Percentiles rank a stretch among this genome's conserved stretches.
These are phyloP conservation scores for Thaumatotibia leucotreta DNA, from an alignment of 1,140 invertebrate genomes.

Conservation along the genomic window DNA sequence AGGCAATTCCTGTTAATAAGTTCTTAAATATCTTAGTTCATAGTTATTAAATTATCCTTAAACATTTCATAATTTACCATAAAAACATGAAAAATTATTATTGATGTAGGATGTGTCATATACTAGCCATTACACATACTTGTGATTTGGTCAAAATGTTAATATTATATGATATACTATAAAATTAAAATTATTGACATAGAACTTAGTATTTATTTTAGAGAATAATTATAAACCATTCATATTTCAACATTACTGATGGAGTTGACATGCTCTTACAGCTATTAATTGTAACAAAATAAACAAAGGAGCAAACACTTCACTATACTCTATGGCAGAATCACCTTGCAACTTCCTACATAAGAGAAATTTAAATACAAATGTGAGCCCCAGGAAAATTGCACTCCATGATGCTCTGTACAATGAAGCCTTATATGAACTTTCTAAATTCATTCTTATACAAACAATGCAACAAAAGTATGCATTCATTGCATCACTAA, in stretches of 20 bases:
- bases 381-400: slow-evolving; percentile 88
- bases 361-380: slow-evolving; percentile 94
- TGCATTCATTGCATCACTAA: slow-evolving; percentile 92
- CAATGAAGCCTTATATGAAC: slow-evolving; percentile 86
- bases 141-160: not conserved
- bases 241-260: slow-evolving; percentile 49
- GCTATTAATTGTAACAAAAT: slow-evolving; percentile 93
- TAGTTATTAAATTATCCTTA: not conserved
- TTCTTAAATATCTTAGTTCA: not conserved
- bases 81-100: not conserved
- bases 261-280: slow-evolving; percentile 93
- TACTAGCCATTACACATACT: not conserved
- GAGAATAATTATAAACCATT: slow-evolving; percentile 11
- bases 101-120: not conserved
- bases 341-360: slow-evolving; percentile 92
- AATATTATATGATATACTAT: not conserved
- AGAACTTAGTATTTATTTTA: slow-evolving; percentile 10
- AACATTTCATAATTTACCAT: not conserved
- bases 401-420: slow-evolving; percentile 91
- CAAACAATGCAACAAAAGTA: slow-evolving; percentile 97
- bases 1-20: not conserved
- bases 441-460: slow-evolving; percentile 92
- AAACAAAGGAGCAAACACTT: slow-evolving; percentile 95
- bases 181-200: slow-evolving; percentile 1
- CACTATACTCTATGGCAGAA: slow-evolving; percentile 89